Base-by-base conservation (phyloP, 1,140 invertebrate species). In the Conopomorpha cramerella region DNA sequence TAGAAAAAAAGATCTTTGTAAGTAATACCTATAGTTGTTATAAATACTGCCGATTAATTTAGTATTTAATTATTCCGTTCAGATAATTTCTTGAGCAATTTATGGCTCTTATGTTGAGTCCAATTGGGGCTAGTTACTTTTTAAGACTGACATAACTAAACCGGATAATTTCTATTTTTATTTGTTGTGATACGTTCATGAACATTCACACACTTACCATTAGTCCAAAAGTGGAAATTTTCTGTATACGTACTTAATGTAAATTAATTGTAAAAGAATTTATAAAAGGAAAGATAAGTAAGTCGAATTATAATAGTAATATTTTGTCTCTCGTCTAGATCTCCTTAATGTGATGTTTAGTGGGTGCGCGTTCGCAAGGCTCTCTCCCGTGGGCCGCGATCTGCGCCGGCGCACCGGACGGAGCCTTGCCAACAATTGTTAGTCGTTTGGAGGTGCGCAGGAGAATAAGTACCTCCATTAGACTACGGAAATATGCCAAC, bases 211-310 rank as follows among this genome's bases (percentile, higher is more conserved):
- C 19, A 23, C 19, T 10, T 23, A 23, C 19, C 10, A 23, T 23
- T 70, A 70, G 66, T 70, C 63, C 65, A 67, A 65, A 49, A 48
- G 66, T 73, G 61, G 68, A 67, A 65, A 64, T 50, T 67, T 72
- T 76, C 71, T 66, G 71, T 76, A 76, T 76, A 76, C 71, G 71
- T 76, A 76, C 71, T 76, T 76, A 76, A 71, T 76, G 64, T 76
- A 76, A 76, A 67, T 62, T n/a, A n/a, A n/a, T n/a, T 66, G 67
- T 61, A 52, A 65, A 70, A 72, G 63, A 73, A 68, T 70, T 68
- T 74, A 74, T 76, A 72, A 70, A 70, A 71, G 66, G 64, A 70
- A 74, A 74, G 60, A 26, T 71, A 72, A 68, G 67, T 67, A 72
- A 72, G n/a, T n/a, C n/a, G n/a, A n/a, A 68, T 71, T 71, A 72